Base-by-base conservation (phyloP, 2,888 invertebrate genomes). In the Tenthredo livida region DNA sequence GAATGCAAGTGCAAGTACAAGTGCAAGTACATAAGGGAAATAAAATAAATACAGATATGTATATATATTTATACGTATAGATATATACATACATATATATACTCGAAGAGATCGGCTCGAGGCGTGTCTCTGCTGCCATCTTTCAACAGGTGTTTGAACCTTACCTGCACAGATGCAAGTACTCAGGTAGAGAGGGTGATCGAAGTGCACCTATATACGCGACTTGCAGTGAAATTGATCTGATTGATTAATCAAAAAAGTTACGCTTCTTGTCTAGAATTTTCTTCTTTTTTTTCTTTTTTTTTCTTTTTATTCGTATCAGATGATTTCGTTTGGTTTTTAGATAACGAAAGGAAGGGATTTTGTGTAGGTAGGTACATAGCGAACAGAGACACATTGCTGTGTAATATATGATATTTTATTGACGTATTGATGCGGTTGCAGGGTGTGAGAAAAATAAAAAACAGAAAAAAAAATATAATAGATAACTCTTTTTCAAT, bases 111-210 rank as follows among this genome's bases (percentile, higher is more conserved):
- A 78, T 17, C 10, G 70, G 40, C 78, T 37, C 58, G 78, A 78
- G 78, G 78, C 78, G 89, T 87, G 89, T 88, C 88, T 80, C 87
- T 88, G 89, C 89, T 89, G 90, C 90, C 90, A 90, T 90, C 90
- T 90, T 89, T 90, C 85, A 82, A 89, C 82, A 75, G 84, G 84
- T 84, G 80, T 84, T 70, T 77, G 84, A 84, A 80, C 54, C 77
- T 47, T 47, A 58, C 80, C 47, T 4, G 0, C 4, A 37, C 78
- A 58, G 61, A 37, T 78, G 78, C 58, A 78, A 73, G 37, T 43
- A 77, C 75, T 54, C 47, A 47, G 47, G 75, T 73, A 73, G 43
- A 43, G 73, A 77, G 50, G 12, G 9, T 50, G 43, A 10, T 1
- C 9, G 7, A 54, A 29, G 1, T 77, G 17, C 29, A 77, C 12